phyloP scores from a whole-genome alignment of 2,797 vertebrate species.

The Cossypha heuglini region DNA sequence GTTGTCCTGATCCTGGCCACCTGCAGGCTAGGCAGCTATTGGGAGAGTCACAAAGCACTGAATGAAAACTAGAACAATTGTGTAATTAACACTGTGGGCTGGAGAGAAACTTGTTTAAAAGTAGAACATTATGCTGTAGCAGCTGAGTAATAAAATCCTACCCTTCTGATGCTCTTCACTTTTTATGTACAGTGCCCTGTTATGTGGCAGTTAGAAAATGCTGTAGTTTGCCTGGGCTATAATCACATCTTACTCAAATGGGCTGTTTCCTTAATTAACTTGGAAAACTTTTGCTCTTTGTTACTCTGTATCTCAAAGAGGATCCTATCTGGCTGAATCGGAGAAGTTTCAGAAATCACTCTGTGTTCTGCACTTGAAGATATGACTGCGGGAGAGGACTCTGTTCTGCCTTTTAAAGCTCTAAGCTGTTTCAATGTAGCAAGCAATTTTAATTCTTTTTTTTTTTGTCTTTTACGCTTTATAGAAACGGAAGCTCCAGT shows the following conservation, averaged over 20 bases:
- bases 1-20: neutral
- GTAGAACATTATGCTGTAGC: neutral
- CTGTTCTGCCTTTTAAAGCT: neutral
- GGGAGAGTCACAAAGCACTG: neutral
- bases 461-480: neutral
- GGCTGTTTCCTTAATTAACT: neutral
- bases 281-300: neutral
- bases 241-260: neutral
- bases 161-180: neutral
- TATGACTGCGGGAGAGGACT: neutral
- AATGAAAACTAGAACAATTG: constrained; percentile 4
- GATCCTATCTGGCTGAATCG: neutral
- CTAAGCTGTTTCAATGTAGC: neutral
- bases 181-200: neutral
- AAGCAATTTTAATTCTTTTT: neutral
- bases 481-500: constrained; percentile 85
- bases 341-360: neutral
- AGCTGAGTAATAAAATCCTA: neutral
- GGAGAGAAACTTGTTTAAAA: neutral
- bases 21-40: neutral
- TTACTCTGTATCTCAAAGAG: neutral
- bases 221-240: neutral
- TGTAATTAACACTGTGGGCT: neutral
- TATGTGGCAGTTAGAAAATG: neutral
- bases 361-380: neutral